Percentiles rank a stretch among this genome's conserved stretches.
Conservation (phyloP, 2,888 invertebrate species). For the Pammene fasciana region DNA sequence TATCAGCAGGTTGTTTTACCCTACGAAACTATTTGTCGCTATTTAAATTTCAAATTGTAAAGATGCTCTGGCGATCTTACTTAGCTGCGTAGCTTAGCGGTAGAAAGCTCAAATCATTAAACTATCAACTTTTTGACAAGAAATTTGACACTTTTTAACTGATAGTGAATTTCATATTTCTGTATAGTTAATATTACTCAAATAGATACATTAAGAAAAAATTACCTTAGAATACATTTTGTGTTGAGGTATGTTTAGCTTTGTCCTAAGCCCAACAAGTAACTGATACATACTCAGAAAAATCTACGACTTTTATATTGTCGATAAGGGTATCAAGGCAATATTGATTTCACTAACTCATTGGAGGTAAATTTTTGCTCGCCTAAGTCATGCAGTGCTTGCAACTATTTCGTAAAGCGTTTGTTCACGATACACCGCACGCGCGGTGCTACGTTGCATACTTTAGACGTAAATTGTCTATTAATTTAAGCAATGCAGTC, state of each 20-base stretch:
- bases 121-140: too few relatives aligned
- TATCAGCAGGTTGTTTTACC: too few relatives aligned
- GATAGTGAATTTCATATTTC: too few relatives aligned
- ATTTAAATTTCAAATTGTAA: too few relatives aligned
- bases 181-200: too few relatives aligned
- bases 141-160: too few relatives aligned
- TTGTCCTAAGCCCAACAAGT: conserved; percentile 55
- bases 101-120: too few relatives aligned
- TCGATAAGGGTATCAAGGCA: conserved; percentile 72
- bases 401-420: conserved; percentile 66
- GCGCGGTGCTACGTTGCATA: conserved; percentile 27
- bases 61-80: too few relatives aligned
- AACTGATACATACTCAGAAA: conserved; percentile 68
- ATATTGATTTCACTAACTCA: conserved; percentile 71
- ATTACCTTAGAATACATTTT: conserved; percentile 75
- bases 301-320: conserved; percentile 74
- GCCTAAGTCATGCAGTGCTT: conserved; percentile 57
- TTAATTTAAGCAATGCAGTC: conserved; percentile 36
- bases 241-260: conserved; percentile 48
- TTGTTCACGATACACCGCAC: conserved; percentile 37
- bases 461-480: conserved; percentile 40
- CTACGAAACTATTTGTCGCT: too few relatives aligned
- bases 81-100: too few relatives aligned
- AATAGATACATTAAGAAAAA: background rate
- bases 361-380: conserved; percentile 60